A percentile compares a stretch with the other conserved stretches of the same genome.
Evolutionary conservation across 2,888 invertebrate genomes (phyloP).

Genomic region (Brenthis hecate): DNA sequence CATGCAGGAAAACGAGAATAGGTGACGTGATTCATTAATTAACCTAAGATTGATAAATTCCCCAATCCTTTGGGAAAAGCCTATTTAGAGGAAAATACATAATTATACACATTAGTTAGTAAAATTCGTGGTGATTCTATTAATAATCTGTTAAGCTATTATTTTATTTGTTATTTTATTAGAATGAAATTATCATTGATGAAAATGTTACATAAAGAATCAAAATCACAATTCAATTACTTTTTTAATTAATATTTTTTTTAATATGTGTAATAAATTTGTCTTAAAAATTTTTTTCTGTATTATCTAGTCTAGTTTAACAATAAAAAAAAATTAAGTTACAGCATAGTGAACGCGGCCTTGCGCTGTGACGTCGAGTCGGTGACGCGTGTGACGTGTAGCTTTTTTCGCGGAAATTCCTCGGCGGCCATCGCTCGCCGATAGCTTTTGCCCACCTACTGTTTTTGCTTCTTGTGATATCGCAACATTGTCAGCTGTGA

Average conservation of each 20-base stretch:
- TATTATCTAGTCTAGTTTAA: slow-evolving; percentile 40
- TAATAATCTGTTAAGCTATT: too few relatives aligned
- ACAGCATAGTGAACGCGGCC: slow-evolving; percentile 53
- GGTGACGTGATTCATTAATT: slow-evolving; percentile 31
- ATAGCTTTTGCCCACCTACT: slow-evolving; percentile 32
- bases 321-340: slow-evolving; percentile 40
- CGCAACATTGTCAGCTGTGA: slow-evolving; percentile 20
- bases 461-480: slow-evolving; percentile 6
- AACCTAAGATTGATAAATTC: slow-evolving; percentile 1
- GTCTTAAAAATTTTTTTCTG: too few relatives aligned
- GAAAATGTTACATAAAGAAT: too few relatives aligned
- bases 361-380: slow-evolving; percentile 66
- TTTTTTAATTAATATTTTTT: too few relatives aligned
- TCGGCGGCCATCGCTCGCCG: slow-evolving; percentile 64
- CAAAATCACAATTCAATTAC: neutral
- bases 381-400: slow-evolving; percentile 68
- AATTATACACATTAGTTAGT: too few relatives aligned
- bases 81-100: neutral
- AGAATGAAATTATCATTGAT: too few relatives aligned
- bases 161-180: too few relatives aligned
- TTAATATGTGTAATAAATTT: too few relatives aligned
- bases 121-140: too few relatives aligned
- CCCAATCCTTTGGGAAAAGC: neutral
- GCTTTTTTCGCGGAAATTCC: slow-evolving; percentile 79
- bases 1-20: slow-evolving; percentile 29